Conservation (phyloP, 2,888 invertebrate species). For the Pterostichus madidus region DNA sequence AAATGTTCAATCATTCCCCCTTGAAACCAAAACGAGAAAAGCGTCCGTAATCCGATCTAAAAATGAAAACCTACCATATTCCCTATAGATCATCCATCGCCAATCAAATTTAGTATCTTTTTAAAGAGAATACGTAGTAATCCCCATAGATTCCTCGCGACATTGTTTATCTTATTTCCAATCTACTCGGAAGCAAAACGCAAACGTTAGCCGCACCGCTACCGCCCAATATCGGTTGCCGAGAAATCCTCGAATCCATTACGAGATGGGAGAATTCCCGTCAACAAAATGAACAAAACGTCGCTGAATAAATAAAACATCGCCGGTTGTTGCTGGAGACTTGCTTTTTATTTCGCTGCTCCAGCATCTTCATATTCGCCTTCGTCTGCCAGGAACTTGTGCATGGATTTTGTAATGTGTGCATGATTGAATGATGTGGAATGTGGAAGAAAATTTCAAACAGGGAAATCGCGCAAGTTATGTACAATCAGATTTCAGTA, state of each 20-base stretch:
- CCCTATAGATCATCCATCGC: slow-evolving; percentile 37
- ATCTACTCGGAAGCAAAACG: slow-evolving; percentile 54
- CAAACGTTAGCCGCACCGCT: slow-evolving; percentile 51
- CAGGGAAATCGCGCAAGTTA: no score
- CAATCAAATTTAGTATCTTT: slow-evolving; percentile 62
- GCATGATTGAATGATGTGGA: neutral
- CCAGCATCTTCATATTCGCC: neutral
- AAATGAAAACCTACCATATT: slow-evolving; percentile 13
- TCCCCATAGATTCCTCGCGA: slow-evolving; percentile 59
- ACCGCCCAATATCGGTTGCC: slow-evolving; percentile 28
- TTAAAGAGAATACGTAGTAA: slow-evolving; percentile 59
- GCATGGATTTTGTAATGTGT: neutral
- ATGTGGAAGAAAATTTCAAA: no score
- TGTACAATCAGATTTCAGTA: no score
- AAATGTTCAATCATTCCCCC: slow-evolving; percentile 8
- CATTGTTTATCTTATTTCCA: slow-evolving; percentile 64
- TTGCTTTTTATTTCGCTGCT: neutral
- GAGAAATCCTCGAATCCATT: slow-evolving; percentile 56
- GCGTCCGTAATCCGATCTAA: slow-evolving; percentile 24
- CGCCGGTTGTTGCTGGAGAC: slow-evolving; percentile 2
- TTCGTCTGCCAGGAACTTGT: neutral
- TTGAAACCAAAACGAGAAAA: slow-evolving; percentile 19
- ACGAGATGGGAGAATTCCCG: slow-evolving; percentile 47
- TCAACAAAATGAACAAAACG: slow-evolving; percentile 53
- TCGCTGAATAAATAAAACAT: slow-evolving; percentile 52